Evolutionary conservation across 2,113 vertebrate genomes (phyloP).

Genomic region (Neotoma lepida): DNA sequence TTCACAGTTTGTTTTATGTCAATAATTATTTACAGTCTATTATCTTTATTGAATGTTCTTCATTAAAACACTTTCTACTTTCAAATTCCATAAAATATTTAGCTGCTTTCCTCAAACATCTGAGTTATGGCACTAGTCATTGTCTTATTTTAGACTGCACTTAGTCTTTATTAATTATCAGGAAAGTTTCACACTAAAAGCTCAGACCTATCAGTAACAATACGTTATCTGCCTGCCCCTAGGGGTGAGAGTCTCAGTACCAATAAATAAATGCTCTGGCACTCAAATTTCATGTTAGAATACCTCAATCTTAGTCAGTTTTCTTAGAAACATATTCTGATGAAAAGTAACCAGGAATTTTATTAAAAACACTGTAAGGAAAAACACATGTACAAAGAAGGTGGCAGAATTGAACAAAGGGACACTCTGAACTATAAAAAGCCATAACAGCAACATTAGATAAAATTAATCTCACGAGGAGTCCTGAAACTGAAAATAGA

Average conservation of each 20-base stretch:
- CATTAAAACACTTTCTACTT: background rate
- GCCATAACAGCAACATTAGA: background rate
- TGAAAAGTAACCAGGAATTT: background rate
- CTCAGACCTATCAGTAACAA: too few species aligned
- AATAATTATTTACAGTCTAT: background rate
- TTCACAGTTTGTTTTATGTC: background rate
- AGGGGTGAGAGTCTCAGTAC: background rate
- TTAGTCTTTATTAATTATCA: background rate
- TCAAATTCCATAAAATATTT: background rate
- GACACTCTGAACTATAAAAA: background rate
- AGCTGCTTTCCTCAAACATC: background rate
- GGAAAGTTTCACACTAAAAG: background rate
- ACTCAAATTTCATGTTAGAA: background rate
- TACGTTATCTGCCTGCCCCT: background rate
- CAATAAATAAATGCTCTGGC: background rate
- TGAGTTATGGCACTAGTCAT: background rate
- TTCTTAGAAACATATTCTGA: background rate
- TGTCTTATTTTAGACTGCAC: background rate
- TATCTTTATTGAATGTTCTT: background rate
- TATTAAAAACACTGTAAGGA: background rate
- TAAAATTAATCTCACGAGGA: background rate
- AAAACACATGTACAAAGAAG: background rate
- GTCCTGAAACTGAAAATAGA: background rate
- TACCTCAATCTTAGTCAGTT: background rate
- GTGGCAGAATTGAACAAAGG: background rate